Conservation (phyloP, 2,888 invertebrate genomes). For the Scaptomyza caliginosa region DNA sequence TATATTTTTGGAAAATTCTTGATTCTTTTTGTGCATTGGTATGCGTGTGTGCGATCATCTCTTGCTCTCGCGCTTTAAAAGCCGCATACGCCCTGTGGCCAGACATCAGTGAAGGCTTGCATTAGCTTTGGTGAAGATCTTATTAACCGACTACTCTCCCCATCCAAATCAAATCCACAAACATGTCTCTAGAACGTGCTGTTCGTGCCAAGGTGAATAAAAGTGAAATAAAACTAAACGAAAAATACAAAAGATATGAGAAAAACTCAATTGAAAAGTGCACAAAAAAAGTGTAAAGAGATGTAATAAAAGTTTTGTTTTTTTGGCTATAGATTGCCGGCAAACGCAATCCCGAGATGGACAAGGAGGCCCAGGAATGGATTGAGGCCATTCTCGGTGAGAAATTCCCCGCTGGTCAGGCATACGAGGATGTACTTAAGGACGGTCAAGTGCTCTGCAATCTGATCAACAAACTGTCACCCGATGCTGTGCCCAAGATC, state of each 20-base stretch:
- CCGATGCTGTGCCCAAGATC: conserved; percentile 94
- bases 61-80: conserved; percentile 80
- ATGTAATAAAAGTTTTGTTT: conserved; percentile 11
- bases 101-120: conserved; percentile 82
- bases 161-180: conserved; percentile 61
- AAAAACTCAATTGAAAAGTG: conserved; percentile 25
- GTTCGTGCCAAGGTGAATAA: conserved; percentile 93
- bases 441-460: conserved; percentile 97
- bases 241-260: conserved; percentile 3
- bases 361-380: conserved; percentile 96
- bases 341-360: conserved; percentile 92
- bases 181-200: conserved; percentile 96
- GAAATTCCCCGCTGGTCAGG: conserved; percentile 92
- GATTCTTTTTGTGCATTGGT: conserved; percentile 24
- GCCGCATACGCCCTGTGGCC: conserved; percentile 72
- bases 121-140: conserved; percentile 79
- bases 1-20: conserved; percentile 82
- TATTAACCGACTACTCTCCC: conserved; percentile 50
- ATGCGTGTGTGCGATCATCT: conserved; percentile 19
- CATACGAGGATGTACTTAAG: conserved; percentile 94
- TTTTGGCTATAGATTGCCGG: conserved; percentile 88
- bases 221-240: conserved; percentile 16
- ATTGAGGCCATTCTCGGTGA: conserved; percentile 94
- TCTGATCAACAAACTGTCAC: conserved; percentile 96
- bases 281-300: conserved; percentile 7